Evolutionary conservation across 2,888 invertebrate species (phyloP).

Genomic region (Euphydryas editha): DNA sequence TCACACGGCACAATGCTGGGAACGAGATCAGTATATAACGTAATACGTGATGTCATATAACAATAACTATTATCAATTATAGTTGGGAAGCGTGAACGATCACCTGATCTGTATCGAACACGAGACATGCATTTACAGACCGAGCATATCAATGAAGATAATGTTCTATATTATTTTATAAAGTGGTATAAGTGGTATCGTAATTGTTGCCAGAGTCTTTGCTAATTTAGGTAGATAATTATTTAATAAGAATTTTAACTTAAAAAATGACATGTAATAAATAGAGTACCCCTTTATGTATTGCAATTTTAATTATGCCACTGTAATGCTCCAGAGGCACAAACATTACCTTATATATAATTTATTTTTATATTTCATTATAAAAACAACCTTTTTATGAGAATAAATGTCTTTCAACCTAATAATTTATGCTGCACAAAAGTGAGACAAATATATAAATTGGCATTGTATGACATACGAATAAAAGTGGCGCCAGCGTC

Average conservation of each 20-base stretch:
- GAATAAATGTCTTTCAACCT: not conserved
- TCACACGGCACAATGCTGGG: constrained; percentile 39
- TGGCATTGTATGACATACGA: not conserved
- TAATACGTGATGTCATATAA: constrained; percentile 42
- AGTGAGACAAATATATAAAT: not conserved
- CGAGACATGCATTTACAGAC: constrained; percentile 22
- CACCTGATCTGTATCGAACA: constrained; percentile 23
- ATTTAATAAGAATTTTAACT: too few relatives aligned
- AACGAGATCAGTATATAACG: constrained; percentile 48
- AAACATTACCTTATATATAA: too few relatives aligned
- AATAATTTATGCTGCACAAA: not conserved
- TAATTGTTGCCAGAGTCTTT: not conserved
- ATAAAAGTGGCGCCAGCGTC: constrained; percentile 7
- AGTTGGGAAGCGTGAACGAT: constrained; percentile 27
- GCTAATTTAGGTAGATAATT: too few relatives aligned
- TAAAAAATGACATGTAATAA: too few relatives aligned
- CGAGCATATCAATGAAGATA: constrained; percentile 7
- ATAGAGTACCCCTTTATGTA: too few relatives aligned
- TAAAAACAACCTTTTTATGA: not conserved
- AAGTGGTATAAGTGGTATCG: not conserved
- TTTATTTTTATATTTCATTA: too few relatives aligned
- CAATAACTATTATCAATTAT: constrained; percentile 34
- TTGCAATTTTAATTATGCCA: too few relatives aligned
- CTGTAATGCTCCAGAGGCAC: too few relatives aligned
- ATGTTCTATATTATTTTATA: constrained; percentile 2